Evolutionary conservation across 1,140 invertebrate genomes (phyloP).

Genomic region (Ruditapes philippinarum): DNA sequence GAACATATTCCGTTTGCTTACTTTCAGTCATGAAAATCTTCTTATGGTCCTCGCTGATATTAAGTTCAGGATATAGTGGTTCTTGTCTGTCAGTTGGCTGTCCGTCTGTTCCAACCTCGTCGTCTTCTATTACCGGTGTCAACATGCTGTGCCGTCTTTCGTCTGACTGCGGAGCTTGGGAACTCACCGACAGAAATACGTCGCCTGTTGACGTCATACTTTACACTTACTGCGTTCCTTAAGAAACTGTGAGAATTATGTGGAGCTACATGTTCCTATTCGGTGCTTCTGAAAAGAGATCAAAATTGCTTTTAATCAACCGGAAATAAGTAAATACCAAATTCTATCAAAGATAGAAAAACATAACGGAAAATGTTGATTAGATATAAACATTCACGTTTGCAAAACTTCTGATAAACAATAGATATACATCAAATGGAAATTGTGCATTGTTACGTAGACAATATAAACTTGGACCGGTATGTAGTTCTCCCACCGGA

Average conservation of each 20-base stretch:
- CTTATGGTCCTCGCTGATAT: slow-evolving; percentile 46
- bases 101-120: slow-evolving; percentile 57
- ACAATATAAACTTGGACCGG: too few relatives aligned
- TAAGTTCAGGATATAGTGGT: slow-evolving; percentile 64
- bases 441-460: not conserved
- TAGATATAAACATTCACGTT: too few relatives aligned
- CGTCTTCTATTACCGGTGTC: slow-evolving; percentile 69
- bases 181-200: slow-evolving; percentile 47
- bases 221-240: not conserved
- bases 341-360: too few relatives aligned
- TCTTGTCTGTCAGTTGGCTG: not conserved
- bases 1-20: slow-evolving; percentile 23
- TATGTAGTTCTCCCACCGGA: too few relatives aligned
- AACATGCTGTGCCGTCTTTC: slow-evolving; percentile 47
- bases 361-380: too few relatives aligned
- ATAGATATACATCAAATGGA: not conserved
- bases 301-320: too few relatives aligned
- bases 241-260: not conserved
- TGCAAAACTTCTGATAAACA: too few relatives aligned
- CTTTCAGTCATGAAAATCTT: slow-evolving; percentile 52
- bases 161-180: slow-evolving; percentile 15
- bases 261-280: not conserved
- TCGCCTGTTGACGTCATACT: slow-evolving; percentile 31
- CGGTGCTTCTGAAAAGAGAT: too few relatives aligned
- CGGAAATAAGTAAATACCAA: too few relatives aligned